Conservation (phyloP, 1,140 invertebrate genomes). For the Palaemon carinicauda region DNA sequence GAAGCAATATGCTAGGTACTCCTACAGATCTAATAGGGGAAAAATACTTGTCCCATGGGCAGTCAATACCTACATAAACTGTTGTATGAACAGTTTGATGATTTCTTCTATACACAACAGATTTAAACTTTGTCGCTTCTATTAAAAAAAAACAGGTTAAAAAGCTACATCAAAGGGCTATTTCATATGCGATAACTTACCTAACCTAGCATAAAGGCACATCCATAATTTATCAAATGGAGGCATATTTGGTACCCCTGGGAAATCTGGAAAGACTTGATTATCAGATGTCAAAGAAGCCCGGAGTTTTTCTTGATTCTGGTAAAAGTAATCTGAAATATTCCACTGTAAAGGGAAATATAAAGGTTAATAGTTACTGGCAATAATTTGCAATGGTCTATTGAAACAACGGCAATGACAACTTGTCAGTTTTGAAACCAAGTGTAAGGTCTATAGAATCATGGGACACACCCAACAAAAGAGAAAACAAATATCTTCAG, state of each 20-base stretch:
- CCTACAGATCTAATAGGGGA: too few relatives aligned
- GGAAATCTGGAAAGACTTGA: conserved; percentile 82
- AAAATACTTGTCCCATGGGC: too few relatives aligned
- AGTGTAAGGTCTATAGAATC: too few relatives aligned
- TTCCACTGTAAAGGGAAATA: conserved; percentile 81
- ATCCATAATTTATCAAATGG: conserved; percentile 95
- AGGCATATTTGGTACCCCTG: conserved; percentile 82
- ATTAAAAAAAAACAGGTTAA: neutral
- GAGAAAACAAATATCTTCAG: too few relatives aligned
- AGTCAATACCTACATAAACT: too few relatives aligned
- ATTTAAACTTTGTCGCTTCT: neutral
- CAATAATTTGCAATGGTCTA: neutral
- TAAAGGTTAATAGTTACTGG: neutral
- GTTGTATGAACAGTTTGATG: too few relatives aligned
- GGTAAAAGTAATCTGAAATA: conserved; percentile 95
- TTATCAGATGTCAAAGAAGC: conserved; percentile 73
- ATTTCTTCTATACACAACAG: too few relatives aligned
- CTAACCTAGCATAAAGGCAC: conserved; percentile 88
- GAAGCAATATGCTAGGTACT: too few relatives aligned
- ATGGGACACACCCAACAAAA: too few relatives aligned
- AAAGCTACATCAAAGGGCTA: conserved; percentile 22
- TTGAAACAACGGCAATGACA: neutral
- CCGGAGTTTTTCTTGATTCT: conserved; percentile 89
- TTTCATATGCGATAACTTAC: conserved; percentile 68
- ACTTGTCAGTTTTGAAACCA: neutral